phyloP scores from a whole-genome alignment of 2,888 invertebrate species.

The Notodonta ziczac region DNA sequence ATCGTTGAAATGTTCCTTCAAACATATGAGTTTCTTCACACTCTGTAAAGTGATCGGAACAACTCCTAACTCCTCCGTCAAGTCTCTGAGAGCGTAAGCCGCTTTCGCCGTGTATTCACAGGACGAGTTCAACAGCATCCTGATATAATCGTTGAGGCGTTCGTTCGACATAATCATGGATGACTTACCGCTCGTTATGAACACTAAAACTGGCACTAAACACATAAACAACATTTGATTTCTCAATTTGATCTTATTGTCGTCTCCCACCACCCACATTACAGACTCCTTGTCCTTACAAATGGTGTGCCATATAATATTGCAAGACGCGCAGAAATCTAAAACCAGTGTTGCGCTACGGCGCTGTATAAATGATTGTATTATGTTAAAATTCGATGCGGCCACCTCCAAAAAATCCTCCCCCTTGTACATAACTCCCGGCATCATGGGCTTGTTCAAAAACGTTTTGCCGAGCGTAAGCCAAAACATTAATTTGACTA shows the following conservation, averaged over 20 bases:
- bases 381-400: conserved; percentile 63
- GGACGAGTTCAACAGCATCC: conserved; percentile 85
- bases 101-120: conserved; percentile 87
- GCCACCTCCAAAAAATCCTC: conserved; percentile 65
- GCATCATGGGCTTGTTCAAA: conserved; percentile 53
- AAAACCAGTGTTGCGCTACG: conserved; percentile 56
- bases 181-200: conserved; percentile 52
- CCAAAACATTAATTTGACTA: conserved; percentile 78
- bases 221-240: conserved; percentile 86
- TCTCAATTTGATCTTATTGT: conserved; percentile 71
- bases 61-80: conserved; percentile 71
- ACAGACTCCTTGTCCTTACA: conserved; percentile 51
- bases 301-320: conserved; percentile 57
- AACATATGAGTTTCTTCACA: conserved; percentile 83
- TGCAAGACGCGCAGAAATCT: conserved; percentile 66
- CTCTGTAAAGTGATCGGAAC: conserved; percentile 78
- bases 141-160: conserved; percentile 84
- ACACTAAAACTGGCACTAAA: conserved; percentile 85
- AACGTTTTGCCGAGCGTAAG: conserved; percentile 69
- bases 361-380: conserved; percentile 57
- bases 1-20: conserved; percentile 83
- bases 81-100: conserved; percentile 85
- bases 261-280: conserved; percentile 37
- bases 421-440: conserved; percentile 58
- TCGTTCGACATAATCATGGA: conserved; percentile 61